Evolutionary conservation across 2,888 invertebrate genomes (phyloP).

Genomic region (Deilephila elpenor): DNA sequence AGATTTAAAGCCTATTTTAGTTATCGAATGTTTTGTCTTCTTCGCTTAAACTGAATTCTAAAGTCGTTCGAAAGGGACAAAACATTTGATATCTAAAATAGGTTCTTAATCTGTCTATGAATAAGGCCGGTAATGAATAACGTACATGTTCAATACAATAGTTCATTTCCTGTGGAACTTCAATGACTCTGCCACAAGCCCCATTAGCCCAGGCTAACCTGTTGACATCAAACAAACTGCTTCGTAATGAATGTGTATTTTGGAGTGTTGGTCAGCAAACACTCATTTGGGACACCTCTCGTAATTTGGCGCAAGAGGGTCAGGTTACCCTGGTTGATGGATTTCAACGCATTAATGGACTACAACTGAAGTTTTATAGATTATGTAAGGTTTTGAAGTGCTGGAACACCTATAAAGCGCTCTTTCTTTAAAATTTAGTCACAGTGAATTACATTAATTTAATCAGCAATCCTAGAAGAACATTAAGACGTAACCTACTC

Average conservation of each 20-base stretch:
- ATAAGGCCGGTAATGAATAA: background rate
- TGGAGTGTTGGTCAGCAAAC: slow-evolving; percentile 41
- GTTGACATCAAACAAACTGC: slow-evolving; percentile 31
- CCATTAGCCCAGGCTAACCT: slow-evolving; percentile 23
- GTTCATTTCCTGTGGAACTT: slow-evolving; percentile 15
- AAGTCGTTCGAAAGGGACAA: too few species aligned
- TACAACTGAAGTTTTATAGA: background rate
- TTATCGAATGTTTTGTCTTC: too few species aligned
- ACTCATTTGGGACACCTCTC: slow-evolving; percentile 42
- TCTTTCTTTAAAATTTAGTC: too few species aligned
- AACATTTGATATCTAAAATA: background rate
- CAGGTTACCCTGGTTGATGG: background rate
- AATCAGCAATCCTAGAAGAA: too few species aligned
- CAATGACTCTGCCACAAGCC: slow-evolving; percentile 5
- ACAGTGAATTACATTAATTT: too few species aligned
- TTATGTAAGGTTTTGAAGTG: too few species aligned
- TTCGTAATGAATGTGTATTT: slow-evolving; percentile 29
- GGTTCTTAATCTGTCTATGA: background rate
- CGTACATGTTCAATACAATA: background rate
- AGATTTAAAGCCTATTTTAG: too few species aligned
- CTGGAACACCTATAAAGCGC: too few species aligned
- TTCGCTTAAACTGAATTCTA: too few species aligned
- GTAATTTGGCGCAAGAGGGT: slow-evolving; percentile 17
- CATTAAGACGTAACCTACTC: too few species aligned
- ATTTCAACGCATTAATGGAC: background rate